Evolutionary conservation across 92 coral and sea anemone genomes (phyloP).

Genomic region (Metridium senile): DNA sequence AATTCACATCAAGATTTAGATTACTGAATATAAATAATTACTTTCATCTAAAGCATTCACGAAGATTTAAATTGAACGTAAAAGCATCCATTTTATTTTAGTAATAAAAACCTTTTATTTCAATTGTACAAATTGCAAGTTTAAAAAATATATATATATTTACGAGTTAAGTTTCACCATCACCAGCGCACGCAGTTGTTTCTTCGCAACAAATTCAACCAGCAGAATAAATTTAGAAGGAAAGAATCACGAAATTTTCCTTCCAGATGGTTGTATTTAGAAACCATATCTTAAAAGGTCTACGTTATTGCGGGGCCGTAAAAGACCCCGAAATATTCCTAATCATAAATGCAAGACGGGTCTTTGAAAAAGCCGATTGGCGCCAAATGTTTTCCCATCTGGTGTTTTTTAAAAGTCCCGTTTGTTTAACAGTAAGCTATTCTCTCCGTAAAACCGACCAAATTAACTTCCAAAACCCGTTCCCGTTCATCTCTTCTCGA

Average conservation of each 20-base stretch:
- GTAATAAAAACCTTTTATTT: too few relatives aligned
- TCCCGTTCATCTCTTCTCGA: neutral
- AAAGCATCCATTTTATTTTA: too few relatives aligned
- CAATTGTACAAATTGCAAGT: too few relatives aligned
- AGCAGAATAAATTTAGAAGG: neutral
- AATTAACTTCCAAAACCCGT: neutral
- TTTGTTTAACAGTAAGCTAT: conserved; percentile 5
- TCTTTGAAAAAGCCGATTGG: conserved; percentile 12
- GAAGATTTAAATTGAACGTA: too few relatives aligned
- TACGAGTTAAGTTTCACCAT: too few relatives aligned
- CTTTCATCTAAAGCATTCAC: too few relatives aligned
- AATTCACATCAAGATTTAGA: too few relatives aligned
- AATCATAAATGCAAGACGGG: neutral
- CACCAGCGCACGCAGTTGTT: too few relatives aligned
- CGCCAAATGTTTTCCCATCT: conserved; percentile 42
- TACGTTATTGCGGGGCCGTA: neutral
- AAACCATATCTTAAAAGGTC: neutral
- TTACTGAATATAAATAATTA: too few relatives aligned
- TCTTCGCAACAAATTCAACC: too few relatives aligned
- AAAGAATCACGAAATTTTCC: neutral
- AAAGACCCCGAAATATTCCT: neutral
- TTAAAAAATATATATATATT: too few relatives aligned
- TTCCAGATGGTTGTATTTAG: conserved; percentile 3
- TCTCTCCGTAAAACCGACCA: neutral
- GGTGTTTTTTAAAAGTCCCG: conserved; percentile 6